Evolutionary conservation across 1,140 invertebrate species (phyloP), one percentile per base, ranked within the genome.

Genomic region (Drosophila arawakana): DNA sequence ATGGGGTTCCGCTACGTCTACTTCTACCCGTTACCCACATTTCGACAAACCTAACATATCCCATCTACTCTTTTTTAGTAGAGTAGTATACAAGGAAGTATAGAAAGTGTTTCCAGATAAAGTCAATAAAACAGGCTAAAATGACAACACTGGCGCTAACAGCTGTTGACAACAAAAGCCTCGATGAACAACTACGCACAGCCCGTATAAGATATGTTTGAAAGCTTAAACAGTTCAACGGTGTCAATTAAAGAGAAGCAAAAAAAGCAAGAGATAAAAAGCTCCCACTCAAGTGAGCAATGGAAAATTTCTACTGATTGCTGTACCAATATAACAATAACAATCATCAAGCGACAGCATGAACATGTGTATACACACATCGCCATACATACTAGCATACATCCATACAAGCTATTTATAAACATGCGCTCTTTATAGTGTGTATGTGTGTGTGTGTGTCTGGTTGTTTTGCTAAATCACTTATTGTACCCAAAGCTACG

Each of bases 301-400:
- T 86, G 82, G 82, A 86, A 86, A 88, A 80, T 79, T 84, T 82
- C 73, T 66, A 43, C 79, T 76, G 76, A 85, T 78, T 80, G 58
- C 55, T 61, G 49, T 41, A 11, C 25, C 43, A 30, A 34, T 44
- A 50, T 54, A 44, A 52, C 39, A 68, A 71, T 37, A 72, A 75
- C 54, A 71, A 69, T 25, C 58, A 55, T 46, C 57, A 55, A 43
- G 61, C 54, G 60, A 60, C 8, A 60, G 59, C 58, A 49, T 65
- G 8, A 47, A 46, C 46, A 55, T 13, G 10, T 39, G 1, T 39
- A 2, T 9, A 10, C 7, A n/a, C 41, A 47, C 15, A 25, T 25
- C 25, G 25, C 25, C 25, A 30, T 30, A 6, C 7, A 9, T 49
- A 18, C 47, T 49, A 52, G 25, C 52, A 68, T 78, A 30, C 25